These are phyloP conservation scores for Subacronicta megacephala DNA, from an alignment of 2,888 invertebrate species.

Conservation along the genomic window DNA sequence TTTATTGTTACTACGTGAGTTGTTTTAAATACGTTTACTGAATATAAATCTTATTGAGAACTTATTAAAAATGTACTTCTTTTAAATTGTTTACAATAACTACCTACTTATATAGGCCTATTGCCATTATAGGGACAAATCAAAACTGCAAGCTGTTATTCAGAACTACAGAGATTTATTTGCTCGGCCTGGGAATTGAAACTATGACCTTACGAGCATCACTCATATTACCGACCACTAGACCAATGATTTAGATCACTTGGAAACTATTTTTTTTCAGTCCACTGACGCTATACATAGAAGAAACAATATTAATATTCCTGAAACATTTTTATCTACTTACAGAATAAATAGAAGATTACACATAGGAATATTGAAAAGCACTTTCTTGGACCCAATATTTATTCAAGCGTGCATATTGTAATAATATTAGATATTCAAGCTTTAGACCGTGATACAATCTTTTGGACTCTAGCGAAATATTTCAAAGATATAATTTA, in stretches of 20 bases:
- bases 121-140: too few species aligned
- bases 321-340: slow-evolving; percentile 19
- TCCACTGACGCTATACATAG: neutral
- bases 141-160: too few species aligned
- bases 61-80: too few species aligned
- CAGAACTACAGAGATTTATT: too few species aligned
- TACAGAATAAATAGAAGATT: slow-evolving; percentile 43
- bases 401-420: slow-evolving; percentile 42
- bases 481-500: slow-evolving; percentile 6
- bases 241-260: too few species aligned
- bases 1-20: slow-evolving; percentile 28
- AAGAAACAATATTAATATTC: slow-evolving; percentile 19
- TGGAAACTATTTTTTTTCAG: slow-evolving; percentile 23
- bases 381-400: slow-evolving; percentile 44
- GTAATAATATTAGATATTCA: slow-evolving; percentile 39
- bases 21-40: slow-evolving; percentile 36
- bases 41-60: too few species aligned
- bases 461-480: slow-evolving; percentile 34
- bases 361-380: slow-evolving; percentile 41
- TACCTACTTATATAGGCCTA: too few species aligned
- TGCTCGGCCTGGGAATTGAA: too few species aligned
- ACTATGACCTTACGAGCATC: too few species aligned
- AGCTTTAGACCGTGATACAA: slow-evolving; percentile 23
- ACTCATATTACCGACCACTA: too few species aligned
- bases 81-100: too few species aligned